phyloP scores from a whole-genome alignment of 2,888 invertebrate species.

The Pseudococcus viburni region DNA sequence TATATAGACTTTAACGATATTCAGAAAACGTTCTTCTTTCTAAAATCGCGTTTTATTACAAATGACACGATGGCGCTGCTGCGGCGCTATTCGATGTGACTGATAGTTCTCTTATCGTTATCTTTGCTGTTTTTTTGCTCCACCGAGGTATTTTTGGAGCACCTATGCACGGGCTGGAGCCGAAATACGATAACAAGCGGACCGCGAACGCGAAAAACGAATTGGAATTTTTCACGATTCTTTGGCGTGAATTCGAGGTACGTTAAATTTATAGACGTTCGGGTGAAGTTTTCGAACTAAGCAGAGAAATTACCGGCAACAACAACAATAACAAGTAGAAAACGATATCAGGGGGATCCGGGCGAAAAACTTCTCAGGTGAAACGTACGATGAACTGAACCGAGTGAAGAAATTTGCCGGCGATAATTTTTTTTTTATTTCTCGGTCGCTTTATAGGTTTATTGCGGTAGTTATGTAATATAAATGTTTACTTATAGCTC shows the following conservation, averaged over 20 bases:
- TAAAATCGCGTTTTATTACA: slow-evolving; percentile 55
- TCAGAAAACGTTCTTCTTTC: slow-evolving; percentile 45
- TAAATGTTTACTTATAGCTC: slow-evolving; percentile 56
- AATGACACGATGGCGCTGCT: slow-evolving; percentile 4
- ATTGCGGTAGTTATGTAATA: slow-evolving; percentile 49
- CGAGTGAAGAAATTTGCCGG: not conserved
- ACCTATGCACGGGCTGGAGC: not conserved
- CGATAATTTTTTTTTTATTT: slow-evolving; percentile 54
- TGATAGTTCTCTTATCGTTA: slow-evolving; percentile 40
- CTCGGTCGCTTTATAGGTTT: slow-evolving; percentile 56
- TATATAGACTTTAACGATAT: slow-evolving; percentile 58
- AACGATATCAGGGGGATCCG: no score
- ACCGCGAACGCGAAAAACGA: slow-evolving; percentile 6
- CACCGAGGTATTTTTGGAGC: not conserved
- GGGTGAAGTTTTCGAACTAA: not conserved
- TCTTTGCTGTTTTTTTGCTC: not conserved
- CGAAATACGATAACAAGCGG: not conserved
- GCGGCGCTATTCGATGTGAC: slow-evolving; percentile 23
- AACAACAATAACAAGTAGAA: not conserved
- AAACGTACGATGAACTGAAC: not conserved
- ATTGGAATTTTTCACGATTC: not conserved
- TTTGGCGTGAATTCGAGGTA: not conserved
- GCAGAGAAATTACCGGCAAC: slow-evolving; percentile 15
- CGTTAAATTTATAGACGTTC: slow-evolving; percentile 30
- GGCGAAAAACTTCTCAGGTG: not conserved